These are phyloP conservation scores for Marmota monax DNA, from an alignment of 2,113 vertebrate species.

Conservation along the genomic window DNA sequence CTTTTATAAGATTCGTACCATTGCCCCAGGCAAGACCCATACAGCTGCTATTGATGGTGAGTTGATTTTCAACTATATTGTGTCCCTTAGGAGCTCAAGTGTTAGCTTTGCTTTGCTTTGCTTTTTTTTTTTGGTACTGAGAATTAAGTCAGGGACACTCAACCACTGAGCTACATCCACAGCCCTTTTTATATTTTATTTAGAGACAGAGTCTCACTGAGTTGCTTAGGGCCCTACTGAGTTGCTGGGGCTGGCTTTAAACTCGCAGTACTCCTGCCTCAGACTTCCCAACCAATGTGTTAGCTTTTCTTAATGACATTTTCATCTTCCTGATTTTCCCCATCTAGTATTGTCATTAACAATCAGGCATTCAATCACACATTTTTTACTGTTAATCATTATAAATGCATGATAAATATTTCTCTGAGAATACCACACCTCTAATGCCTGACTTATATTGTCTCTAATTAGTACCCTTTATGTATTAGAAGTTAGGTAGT, in stretches of 20 bases:
- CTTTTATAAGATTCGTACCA: conserved; percentile 94
- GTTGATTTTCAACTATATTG: conserved; percentile 12
- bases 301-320: conserved; percentile 20
- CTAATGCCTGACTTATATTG: background rate
- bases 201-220: no score
- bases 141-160: no score
- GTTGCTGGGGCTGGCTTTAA: no score
- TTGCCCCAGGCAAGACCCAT: conserved; percentile 96
- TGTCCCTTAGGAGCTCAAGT: background rate
- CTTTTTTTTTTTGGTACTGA: no score
- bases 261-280: no score
- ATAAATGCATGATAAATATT: conserved; percentile 13
- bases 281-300: background rate
- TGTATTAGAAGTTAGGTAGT: conserved; percentile 42
- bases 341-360: conserved; percentile 20
- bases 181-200: no score
- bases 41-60: conserved; percentile 98
- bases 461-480: background rate
- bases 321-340: background rate
- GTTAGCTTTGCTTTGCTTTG: background rate
- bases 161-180: no score
- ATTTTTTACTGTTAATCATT: background rate
- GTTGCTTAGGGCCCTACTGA: no score
- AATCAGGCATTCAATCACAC: conserved; percentile 1
- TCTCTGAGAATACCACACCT: background rate